Base-by-base conservation (phyloP, 2,113 vertebrate genomes). In the Glareola pratincola region DNA sequence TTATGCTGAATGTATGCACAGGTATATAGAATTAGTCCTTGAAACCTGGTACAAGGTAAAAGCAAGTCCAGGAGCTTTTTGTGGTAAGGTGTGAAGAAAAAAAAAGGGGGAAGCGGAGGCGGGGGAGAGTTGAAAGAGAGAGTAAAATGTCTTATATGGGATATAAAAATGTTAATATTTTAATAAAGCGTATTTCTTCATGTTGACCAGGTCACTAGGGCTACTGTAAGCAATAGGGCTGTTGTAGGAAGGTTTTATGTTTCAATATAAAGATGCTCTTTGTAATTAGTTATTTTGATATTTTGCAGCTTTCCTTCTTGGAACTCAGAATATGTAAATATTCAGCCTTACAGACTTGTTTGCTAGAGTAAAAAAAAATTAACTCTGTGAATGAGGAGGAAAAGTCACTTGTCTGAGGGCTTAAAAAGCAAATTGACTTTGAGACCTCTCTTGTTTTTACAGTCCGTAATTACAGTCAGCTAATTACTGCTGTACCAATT, bases 261-360 rank as follows among this genome's bases (percentile, higher is more conserved):
- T 84, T 94, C 90, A 53, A 21, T 74, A 92, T 81, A 80, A 95
- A 92, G 80, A 63, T 79, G 9, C 2, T 87, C 90, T 95, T 91
- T 91, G 74, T 92, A 91, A 92, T 95, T 91, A 89, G 60, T 56
- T 89, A 68, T 87, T 96, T 91, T 80, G 78, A 73, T 94, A 43
- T 66, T 88, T 90, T 90, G 43, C 37, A 93, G 74, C 63, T 94
- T 90, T 93, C 30, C 50, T 78, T 71, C 26, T 88, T 92, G 87
- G 81, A 88, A 90, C 71, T 90, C 6, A 3, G 63, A 72, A 41
- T 48, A 60, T 36, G 59, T 90, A 91, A 85, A 95, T 78, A 82
- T 24, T 76, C 85, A 94, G 51, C 71, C n/a, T 75, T 68, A 73
- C 34, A 88, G 54, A 37, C 50, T 34, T 90, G 63, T 92, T 94